Evolutionary conservation across 2,797 vertebrate species (phyloP).

Genomic region (Acanthurus lineatus): DNA sequence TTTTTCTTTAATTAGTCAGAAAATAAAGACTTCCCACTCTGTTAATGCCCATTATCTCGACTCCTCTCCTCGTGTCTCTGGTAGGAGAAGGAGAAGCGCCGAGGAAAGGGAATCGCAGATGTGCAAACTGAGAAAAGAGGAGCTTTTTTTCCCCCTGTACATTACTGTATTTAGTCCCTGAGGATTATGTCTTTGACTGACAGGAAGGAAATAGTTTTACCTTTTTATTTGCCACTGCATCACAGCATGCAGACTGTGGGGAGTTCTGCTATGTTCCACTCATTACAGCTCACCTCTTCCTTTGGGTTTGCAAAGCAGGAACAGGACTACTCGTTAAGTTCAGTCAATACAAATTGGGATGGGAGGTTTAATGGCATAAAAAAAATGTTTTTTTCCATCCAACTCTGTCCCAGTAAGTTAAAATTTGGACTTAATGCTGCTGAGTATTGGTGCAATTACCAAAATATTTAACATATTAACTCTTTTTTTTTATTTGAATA

Average conservation of each 20-base stretch:
- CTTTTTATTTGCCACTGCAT: slow-evolving; percentile 62
- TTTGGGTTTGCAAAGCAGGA: slow-evolving; percentile 53
- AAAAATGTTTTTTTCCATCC: slow-evolving; percentile 17
- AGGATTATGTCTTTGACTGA: slow-evolving; percentile 54
- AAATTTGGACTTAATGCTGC: slow-evolving; percentile 13
- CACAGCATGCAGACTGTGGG: slow-evolving; percentile 45
- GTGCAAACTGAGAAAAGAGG: too few species aligned
- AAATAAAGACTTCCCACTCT: too few species aligned
- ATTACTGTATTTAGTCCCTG: slow-evolving; percentile 22
- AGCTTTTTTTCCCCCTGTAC: background rate
- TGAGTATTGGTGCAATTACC: slow-evolving; percentile 4
- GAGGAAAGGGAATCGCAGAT: too few species aligned
- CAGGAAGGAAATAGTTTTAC: slow-evolving; percentile 60
- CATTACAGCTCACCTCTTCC: slow-evolving; percentile 57
- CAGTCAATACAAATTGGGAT: slow-evolving; percentile 48
- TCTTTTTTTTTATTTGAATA: slow-evolving; percentile 30
- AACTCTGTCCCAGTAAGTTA: background rate
- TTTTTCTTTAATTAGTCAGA: too few species aligned
- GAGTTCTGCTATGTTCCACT: slow-evolving; percentile 64
- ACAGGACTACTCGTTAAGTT: slow-evolving; percentile 22
- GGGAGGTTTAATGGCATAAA: slow-evolving; percentile 40
- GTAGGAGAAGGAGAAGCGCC: too few species aligned
- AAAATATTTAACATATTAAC: slow-evolving; percentile 11
- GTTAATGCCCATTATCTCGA: too few species aligned
- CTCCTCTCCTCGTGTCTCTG: too few species aligned